These are phyloP conservation scores for Petrocephalus schoutedeni DNA, from an alignment of 2,797 vertebrate genomes.

Conservation along the genomic window DNA sequence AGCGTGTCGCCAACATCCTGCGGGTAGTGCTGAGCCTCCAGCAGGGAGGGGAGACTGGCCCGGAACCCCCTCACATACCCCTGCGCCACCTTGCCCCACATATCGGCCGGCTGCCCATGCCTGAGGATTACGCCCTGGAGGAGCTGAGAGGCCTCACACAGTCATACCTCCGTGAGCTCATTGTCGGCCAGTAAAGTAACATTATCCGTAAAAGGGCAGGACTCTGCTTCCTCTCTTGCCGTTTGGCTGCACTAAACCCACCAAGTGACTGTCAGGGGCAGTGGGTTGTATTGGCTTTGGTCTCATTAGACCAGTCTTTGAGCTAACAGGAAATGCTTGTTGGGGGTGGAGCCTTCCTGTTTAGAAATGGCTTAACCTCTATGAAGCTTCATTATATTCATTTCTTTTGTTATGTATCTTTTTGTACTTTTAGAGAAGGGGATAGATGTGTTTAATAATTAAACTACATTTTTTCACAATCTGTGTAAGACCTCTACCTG, in stretches of 20 bases:
- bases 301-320: background rate
- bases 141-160: constrained; percentile 88
- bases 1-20: constrained; percentile 83
- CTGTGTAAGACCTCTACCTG: constrained; percentile 19
- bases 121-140: constrained; percentile 90
- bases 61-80: constrained; percentile 59
- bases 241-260: background rate
- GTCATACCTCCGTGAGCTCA: constrained; percentile 79
- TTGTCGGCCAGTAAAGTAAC: constrained; percentile 64
- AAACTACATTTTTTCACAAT: constrained; percentile 34
- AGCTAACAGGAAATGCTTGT: background rate
- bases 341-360: constrained; percentile 30
- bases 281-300: background rate
- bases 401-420: constrained; percentile 24
- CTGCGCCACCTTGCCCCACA: constrained; percentile 76
- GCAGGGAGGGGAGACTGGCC: constrained; percentile 56
- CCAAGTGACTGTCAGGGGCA: background rate
- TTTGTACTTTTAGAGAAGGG: constrained; percentile 31
- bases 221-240: background rate
- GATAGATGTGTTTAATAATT: constrained; percentile 34
- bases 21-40: constrained; percentile 80
- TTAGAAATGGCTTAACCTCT: background rate
- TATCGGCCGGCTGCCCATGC: constrained; percentile 84
- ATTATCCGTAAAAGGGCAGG: background rate
- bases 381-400: background rate